Base-by-base conservation (phyloP, 2,888 invertebrate species). In the Bellardia bayeri region DNA sequence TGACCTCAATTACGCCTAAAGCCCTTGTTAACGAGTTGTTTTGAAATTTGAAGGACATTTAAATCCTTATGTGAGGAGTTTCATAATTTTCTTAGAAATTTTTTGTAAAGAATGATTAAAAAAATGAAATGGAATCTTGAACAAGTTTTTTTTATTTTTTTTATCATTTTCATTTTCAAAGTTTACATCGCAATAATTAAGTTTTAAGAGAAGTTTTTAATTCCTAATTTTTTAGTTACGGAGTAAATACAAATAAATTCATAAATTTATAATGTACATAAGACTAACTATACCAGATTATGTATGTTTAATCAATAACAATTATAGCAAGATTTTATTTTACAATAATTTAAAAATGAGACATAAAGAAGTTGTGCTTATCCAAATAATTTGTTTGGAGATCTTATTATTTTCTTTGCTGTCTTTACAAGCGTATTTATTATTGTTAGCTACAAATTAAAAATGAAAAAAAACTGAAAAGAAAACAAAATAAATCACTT, bases 361-460 rank as follows among this genome's bases (percentile, higher is more conserved):
- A 23, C 37, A 54, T 61, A 30, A 54, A 14, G 42, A 0, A 37
- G 37, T 37, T 54, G n/a, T 54, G 42, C 42, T 56, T 23, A 40
- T 40, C 13, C 54, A 71, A 71, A 56, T 71, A 54, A 64, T 42
- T 66, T n/a, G 13, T 49, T 74, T 71, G 61, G 63, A 23, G 42
- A 71, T 61, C 42, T 54, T 54, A 16, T 49, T 23, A 63, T 16
- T 51, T 14, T 9, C 5, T 56, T 56, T 74, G 30, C 74, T 74
- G 63, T 81, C n/a, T 42, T 64, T 64, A 54, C n/a, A 64, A 54
- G 9, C 23, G 5, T 45, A 45, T 56, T 66, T 64, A 78, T 54
- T 68, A 85, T 82, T 85, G 69, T 85, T 82, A 79, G 51, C 16
- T 9, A 56, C 49, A 76, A 58, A 72, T 30, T 37, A 33, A 66